A percentile compares a stretch with the other conserved stretches of the same genome.
These are phyloP conservation scores for Lemur catta DNA, from an alignment of 2,797 vertebrate species.

Conservation along the genomic window DNA sequence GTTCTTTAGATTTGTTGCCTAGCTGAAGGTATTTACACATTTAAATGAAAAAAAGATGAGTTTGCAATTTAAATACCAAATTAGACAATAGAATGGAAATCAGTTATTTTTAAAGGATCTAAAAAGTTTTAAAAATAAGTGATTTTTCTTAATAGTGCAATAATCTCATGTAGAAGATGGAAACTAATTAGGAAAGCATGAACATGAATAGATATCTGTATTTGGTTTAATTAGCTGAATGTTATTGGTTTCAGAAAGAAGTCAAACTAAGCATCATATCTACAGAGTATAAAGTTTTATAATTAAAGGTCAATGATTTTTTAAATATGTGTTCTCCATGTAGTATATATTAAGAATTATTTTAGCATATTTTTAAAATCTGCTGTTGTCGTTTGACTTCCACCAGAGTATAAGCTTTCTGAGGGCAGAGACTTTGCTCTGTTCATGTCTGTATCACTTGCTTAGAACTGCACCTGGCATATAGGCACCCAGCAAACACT, in stretches of 20 bases:
- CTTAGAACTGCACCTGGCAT: not conserved
- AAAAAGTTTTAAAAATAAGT: not conserved
- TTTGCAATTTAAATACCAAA: not conserved
- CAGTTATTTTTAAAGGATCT: not conserved
- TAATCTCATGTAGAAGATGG: not conserved
- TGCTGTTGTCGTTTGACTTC: not conserved
- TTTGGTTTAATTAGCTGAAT: not conserved
- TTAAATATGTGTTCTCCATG: not conserved
- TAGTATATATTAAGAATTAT: not conserved
- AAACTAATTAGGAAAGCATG: not conserved
- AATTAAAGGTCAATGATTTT: not conserved
- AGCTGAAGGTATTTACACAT: not conserved
- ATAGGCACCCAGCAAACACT: not conserved
- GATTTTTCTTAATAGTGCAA: not conserved
- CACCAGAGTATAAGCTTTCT: no score
- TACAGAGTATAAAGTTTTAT: not conserved
- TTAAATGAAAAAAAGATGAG: not conserved
- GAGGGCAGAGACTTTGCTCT: not conserved
- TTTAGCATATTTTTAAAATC: not conserved
- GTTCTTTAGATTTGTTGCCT: not conserved
- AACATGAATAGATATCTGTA: not conserved
- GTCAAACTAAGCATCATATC: not conserved
- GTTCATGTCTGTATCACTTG: not conserved
- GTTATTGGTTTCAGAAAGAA: constrained; percentile 1
- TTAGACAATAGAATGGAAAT: not conserved